Base-by-base conservation (phyloP, 2,888 invertebrate species). In the Euzophera pinguis region DNA sequence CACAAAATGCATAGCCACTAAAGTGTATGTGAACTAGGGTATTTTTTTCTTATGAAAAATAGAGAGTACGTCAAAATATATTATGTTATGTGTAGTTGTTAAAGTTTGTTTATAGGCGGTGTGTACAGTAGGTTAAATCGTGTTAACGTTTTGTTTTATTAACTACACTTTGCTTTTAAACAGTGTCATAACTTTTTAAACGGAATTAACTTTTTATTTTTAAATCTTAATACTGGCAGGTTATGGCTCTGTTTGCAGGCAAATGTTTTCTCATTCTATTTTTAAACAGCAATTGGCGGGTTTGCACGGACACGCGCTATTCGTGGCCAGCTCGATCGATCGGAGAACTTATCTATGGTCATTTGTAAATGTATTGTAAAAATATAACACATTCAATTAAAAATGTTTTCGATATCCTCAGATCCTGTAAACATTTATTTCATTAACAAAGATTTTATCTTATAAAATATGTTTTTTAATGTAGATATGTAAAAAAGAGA, bases 81-180 rank as follows among this genome's bases (percentile, higher is more conserved):
- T 45, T 45, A 50, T 53, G 57, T 59, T 59, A 55, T 58, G 55
- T 56, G 57, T 60, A 56, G 53, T 61, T 60, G 56, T 60, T 62
- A 51, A 50, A 57, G 56, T 61, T 58, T 58, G 45, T 60, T 62
- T 63, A 57, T 58, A 52, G 59, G 53, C 48, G 50, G 57, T 60
- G 52, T 64, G 63, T 64, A 64, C 59, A 64, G 59, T 58, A 56
- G 50, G 54, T 51, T 59, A 55, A 32, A 54, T 59, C 57, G 56
- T 56, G 59, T 60, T 57, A 55, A 57, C 52, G 55, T 50, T 52
- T 53, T 58, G 54, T 57, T 60, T n/a, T n/a, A n/a, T 56, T 60
- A 55, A 56, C 57, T 51, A 47, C 55, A 55, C 48, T 62, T 54
- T 57, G 52, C 57, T 56, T 57, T 51, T 60, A 53, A 56, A 56